Evolutionary conservation across 2,113 vertebrate species (phyloP).

Genomic region (Centropus unirufus): DNA sequence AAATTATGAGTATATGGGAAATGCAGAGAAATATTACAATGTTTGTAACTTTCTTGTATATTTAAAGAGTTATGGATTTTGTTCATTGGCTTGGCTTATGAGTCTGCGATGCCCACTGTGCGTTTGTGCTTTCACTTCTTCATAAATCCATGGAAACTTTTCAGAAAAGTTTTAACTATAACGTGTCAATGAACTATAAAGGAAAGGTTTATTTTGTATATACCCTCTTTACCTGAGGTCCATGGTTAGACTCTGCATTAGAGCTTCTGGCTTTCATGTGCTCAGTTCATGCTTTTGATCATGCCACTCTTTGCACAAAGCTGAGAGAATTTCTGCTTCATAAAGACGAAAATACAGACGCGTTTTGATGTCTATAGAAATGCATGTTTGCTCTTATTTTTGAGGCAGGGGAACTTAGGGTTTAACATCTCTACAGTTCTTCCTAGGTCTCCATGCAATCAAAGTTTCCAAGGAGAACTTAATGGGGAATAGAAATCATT

Average conservation of each 20-base stretch:
- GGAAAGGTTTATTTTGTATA: constrained; percentile 48
- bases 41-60: background rate
- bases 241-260: constrained; percentile 13
- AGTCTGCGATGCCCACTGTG: background rate
- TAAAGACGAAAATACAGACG: constrained; percentile 61
- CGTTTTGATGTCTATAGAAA: constrained; percentile 61
- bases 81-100: background rate
- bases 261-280: background rate
- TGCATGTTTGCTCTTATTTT: constrained; percentile 65
- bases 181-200: constrained; percentile 24
- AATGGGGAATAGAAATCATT: constrained; percentile 60
- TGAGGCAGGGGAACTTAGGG: constrained; percentile 42
- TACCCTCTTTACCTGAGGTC: constrained; percentile 47
- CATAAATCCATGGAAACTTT: constrained; percentile 19
- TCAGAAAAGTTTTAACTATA: constrained; percentile 42
- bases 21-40: background rate
- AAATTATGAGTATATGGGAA: background rate
- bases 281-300: constrained; percentile 62
- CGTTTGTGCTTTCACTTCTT: background rate
- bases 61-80: background rate
- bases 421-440: constrained; percentile 45
- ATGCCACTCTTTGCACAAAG: constrained; percentile 57
- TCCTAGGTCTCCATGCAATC: constrained; percentile 34
- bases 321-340: constrained; percentile 48
- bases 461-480: constrained; percentile 46